Evolutionary conservation across 2,797 vertebrate species (phyloP), one percentile per base, ranked within the genome.

Genomic region (Acipenser oxyrinchus): DNA sequence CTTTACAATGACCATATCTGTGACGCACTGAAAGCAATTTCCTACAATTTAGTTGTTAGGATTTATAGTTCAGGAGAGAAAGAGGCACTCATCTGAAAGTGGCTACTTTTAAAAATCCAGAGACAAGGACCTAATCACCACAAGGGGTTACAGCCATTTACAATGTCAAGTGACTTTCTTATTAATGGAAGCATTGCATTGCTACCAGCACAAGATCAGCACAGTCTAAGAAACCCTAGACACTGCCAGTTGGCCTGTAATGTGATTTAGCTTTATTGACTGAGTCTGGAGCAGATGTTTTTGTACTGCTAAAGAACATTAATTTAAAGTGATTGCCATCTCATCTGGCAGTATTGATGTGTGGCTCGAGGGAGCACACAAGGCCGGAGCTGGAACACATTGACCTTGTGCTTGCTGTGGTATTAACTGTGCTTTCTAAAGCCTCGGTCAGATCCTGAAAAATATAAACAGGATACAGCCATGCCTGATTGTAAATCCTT

Each of bases 401-500:
- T 79, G 72, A 75, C 73, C 73, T 77, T 74, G 13, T 65, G 68
- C 48, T 69, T 57, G 13, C 64, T 12, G 13, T 57, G 67, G 66
- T 64, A 66, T 71, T 70, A 69, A 66, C 68, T 72, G 71, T 73
- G 68, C 70, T 77, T 73, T 68, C 50, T 62, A 70, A 64, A 59
- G 67, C 50, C 55, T 73, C 49, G 48, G 63, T 71, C 58, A 64
- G 67, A 69, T 68, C 67, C 66, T 67, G 65, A 58, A 73, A 69
- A 82, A 83, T 84, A 83, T 87, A 88, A 89, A 89, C 87, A 88
- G 84, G 85, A 89, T 85, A 81, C 78, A 83, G 80, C 79, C 80
- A 82, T 83, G 83, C 86, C 83, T 87, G 83, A 82, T 82, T 76
- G 76, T 85, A 86, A 88, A 87, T 85, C 83, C 81, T 81, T 79